A percentile compares a stretch with the other conserved stretches of the same genome.
Evolutionary conservation across 2,113 vertebrate species (phyloP).

Genomic region (Hoplias malabaricus): DNA sequence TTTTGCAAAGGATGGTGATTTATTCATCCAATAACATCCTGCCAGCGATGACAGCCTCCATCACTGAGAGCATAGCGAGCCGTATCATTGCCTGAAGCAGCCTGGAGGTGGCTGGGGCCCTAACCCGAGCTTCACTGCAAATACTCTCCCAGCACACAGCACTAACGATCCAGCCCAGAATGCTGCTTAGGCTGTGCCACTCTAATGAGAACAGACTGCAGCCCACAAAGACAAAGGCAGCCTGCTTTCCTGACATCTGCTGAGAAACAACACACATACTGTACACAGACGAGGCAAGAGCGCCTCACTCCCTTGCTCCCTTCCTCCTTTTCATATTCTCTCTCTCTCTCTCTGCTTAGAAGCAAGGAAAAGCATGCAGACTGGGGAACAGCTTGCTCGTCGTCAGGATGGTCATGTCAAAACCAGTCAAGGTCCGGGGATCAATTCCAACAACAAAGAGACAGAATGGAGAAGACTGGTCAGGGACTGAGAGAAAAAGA

Average conservation of each 20-base stretch:
- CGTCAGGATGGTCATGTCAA: conserved; percentile 3
- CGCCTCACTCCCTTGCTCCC: background rate
- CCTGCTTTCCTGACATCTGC: conserved; percentile 35
- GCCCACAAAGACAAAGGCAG: conserved; percentile 21
- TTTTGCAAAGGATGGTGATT: background rate
- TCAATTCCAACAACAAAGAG: conserved; percentile 25
- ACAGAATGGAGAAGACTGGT: background rate
- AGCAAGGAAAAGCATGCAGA: background rate
- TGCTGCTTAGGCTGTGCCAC: background rate
- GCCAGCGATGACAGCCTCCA: background rate
- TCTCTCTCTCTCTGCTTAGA: background rate
- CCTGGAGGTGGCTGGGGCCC: conserved; percentile 32
- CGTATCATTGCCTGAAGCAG: conserved; percentile 38
- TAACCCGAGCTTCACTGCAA: background rate
- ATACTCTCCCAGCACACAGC: background rate
- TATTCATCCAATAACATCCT: conserved; percentile 15
- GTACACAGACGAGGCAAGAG: conserved; percentile 3
- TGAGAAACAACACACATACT: conserved; percentile 14
- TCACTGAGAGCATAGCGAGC: conserved; percentile 15
- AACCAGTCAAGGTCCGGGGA: conserved; percentile 23
- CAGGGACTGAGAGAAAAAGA: background rate
- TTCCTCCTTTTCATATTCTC: background rate
- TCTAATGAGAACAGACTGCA: conserved; percentile 10
- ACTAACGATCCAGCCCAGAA: conserved; percentile 25
- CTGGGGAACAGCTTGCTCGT: background rate